These are phyloP conservation scores for Nycticryphes semicollaris DNA, from an alignment of 2,113 vertebrate genomes.

Conservation along the genomic window DNA sequence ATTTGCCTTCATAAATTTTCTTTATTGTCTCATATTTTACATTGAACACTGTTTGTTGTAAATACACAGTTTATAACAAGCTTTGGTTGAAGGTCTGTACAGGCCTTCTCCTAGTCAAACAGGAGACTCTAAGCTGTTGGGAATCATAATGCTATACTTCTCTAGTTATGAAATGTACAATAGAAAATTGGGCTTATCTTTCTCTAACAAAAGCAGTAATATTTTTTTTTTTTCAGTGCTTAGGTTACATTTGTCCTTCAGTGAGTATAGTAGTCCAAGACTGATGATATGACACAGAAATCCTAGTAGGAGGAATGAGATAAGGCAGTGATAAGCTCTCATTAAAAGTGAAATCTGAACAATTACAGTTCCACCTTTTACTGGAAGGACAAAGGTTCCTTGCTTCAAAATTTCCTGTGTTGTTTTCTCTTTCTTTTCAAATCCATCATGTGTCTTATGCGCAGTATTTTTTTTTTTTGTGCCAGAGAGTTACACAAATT, in stretches of 20 bases:
- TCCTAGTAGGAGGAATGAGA: neutral
- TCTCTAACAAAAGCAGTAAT: neutral
- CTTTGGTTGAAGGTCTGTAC: neutral
- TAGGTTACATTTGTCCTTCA: slow-evolving; percentile 8
- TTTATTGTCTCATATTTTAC: neutral
- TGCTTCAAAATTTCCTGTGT: neutral
- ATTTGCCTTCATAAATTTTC: neutral
- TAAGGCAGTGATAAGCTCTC: neutral
- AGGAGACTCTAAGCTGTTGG: slow-evolving; percentile 11
- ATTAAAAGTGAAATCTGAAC: slow-evolving; percentile 20
- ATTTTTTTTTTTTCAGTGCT: neutral
- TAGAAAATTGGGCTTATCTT: slow-evolving; percentile 9
- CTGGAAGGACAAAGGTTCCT: neutral
- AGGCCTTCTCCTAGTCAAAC: neutral
- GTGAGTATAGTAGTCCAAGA: neutral
- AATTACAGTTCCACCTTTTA: neutral
- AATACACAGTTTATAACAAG: slow-evolving; percentile 15
- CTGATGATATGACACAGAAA: slow-evolving; percentile 10
- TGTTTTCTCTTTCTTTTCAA: slow-evolving; percentile 1
- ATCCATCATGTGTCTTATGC: neutral
- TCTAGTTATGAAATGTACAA: neutral
- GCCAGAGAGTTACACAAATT: neutral
- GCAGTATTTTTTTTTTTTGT: neutral
- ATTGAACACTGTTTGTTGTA: slow-evolving; percentile 23
- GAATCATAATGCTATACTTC: neutral